Conservation (phyloP, 2,113 vertebrate genomes). For the Strix aluco region DNA sequence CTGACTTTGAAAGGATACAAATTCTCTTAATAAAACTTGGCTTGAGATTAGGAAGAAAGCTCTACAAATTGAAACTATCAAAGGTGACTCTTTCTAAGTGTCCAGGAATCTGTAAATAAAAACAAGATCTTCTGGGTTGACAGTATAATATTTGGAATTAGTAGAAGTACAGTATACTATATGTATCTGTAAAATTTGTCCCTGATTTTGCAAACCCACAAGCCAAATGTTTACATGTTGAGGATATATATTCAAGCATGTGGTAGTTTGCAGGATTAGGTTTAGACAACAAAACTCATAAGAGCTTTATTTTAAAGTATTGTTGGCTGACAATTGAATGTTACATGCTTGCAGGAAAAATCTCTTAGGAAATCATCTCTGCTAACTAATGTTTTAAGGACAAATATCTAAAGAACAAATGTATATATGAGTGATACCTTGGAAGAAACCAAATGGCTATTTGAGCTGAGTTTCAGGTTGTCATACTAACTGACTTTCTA, state of each 20-base stretch:
- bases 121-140: background rate
- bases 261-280: background rate
- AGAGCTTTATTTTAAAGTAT: background rate
- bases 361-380: background rate
- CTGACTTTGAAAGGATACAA: background rate
- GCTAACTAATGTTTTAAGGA: background rate
- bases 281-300: background rate
- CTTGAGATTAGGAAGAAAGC: background rate
- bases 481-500: background rate
- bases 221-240: background rate
- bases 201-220: background rate
- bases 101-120: background rate
- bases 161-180: background rate
- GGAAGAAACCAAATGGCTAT: background rate
- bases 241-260: background rate
- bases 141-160: background rate
- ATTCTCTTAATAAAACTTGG: background rate
- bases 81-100: background rate
- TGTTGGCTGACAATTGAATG: background rate
- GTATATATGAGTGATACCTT: background rate
- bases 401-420: background rate
- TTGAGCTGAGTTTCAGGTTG: background rate
- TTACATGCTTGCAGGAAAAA: background rate
- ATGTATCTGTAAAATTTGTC: background rate
- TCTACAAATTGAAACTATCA: background rate